Conservation (phyloP, 2,888 invertebrate species). For the Hypsopygia costalis region DNA sequence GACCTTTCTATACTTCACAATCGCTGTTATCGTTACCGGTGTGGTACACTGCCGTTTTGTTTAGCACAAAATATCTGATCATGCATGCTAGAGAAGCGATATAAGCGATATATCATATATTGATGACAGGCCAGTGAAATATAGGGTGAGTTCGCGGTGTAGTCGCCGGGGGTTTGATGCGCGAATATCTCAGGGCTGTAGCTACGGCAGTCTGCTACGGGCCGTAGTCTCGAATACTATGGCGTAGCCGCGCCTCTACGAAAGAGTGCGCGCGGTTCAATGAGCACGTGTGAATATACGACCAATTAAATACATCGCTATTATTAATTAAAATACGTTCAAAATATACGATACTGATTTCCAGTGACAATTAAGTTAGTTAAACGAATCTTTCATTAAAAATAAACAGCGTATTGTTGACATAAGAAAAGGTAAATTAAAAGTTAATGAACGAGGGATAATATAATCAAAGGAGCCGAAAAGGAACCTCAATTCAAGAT, state of each 20-base stretch:
- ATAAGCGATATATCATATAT: slow-evolving; percentile 27
- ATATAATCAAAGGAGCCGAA: background rate
- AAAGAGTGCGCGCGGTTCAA: slow-evolving; percentile 28
- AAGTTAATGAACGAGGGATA: background rate
- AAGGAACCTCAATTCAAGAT: too few species aligned
- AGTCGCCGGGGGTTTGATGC: slow-evolving; percentile 41
- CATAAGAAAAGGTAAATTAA: slow-evolving; percentile 1
- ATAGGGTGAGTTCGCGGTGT: slow-evolving; percentile 39
- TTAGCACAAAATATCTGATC: slow-evolving; percentile 8
- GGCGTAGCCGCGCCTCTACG: slow-evolving; percentile 41
- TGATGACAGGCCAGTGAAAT: slow-evolving; percentile 28
- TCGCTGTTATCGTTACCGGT: slow-evolving; percentile 2
- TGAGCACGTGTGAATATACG: slow-evolving; percentile 37
- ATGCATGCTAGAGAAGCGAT: slow-evolving; percentile 27
- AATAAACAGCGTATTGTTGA: background rate
- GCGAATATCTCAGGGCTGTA: slow-evolving; percentile 46
- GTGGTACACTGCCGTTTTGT: slow-evolving; percentile 12
- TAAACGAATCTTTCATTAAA: background rate
- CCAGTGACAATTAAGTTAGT: background rate
- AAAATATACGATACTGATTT: background rate
- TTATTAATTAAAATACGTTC: background rate
- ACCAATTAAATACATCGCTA: background rate
- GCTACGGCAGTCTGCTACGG: slow-evolving; percentile 69
- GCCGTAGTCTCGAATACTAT: slow-evolving; percentile 58
- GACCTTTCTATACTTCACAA: slow-evolving; percentile 4